Evolutionary conservation across 2,113 vertebrate genomes (phyloP).

Genomic region (Galemys pyrenaicus): DNA sequence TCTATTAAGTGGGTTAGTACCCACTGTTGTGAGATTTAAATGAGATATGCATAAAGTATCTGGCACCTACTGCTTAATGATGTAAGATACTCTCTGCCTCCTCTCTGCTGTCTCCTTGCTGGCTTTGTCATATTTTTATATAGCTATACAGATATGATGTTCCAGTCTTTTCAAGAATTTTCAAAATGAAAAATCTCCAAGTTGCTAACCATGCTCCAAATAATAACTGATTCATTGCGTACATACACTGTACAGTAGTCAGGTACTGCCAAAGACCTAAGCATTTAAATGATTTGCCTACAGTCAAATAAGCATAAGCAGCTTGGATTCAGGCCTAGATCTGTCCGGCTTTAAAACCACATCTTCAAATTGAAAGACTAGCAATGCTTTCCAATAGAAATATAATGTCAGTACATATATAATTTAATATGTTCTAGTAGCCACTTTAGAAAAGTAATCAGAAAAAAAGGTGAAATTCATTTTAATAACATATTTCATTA

Average conservation of each 20-base stretch:
- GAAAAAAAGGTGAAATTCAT: slow-evolving; percentile 12
- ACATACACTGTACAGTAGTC: background rate
- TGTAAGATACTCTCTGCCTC: background rate
- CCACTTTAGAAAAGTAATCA: background rate
- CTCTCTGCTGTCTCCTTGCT: background rate
- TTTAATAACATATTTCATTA: background rate
- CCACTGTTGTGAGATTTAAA: background rate
- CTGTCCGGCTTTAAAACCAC: background rate
- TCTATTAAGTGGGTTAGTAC: background rate
- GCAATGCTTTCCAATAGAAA: background rate
- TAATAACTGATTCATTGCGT: slow-evolving; percentile 35
- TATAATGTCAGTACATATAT: background rate
- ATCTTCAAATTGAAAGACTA: background rate
- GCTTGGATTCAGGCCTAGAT: background rate
- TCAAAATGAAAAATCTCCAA: slow-evolving; percentile 24
- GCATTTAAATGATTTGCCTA: slow-evolving; percentile 13
- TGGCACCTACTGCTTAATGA: background rate
- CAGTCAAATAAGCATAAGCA: background rate
- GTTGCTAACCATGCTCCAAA: slow-evolving; percentile 25
- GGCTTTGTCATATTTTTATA: slow-evolving; percentile 1
- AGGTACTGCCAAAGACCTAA: background rate
- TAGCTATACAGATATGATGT: background rate
- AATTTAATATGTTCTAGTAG: background rate
- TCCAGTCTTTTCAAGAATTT: background rate
- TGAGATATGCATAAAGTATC: background rate